A percentile compares a stretch with the other conserved stretches of the same genome.
These are phyloP conservation scores for Tenthredo mesomela DNA, from an alignment of 2,888 invertebrate species.

Conservation along the genomic window DNA sequence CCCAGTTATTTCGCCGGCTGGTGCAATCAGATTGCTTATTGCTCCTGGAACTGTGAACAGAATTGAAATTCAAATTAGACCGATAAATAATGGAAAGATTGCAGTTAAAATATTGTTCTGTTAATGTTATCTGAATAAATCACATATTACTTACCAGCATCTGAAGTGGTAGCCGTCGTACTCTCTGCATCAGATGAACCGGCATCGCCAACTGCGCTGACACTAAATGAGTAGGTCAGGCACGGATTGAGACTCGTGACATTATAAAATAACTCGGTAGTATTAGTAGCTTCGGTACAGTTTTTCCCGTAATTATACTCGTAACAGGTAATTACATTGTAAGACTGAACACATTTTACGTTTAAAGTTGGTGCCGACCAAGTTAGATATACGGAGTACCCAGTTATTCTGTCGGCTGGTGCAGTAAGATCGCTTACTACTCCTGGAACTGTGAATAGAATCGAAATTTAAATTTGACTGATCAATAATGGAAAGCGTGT, in stretches of 20 bases:
- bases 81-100: neutral
- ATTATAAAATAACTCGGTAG: slow-evolving; percentile 55
- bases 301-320: neutral
- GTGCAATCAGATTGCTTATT: neutral
- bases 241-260: slow-evolving; percentile 58
- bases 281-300: slow-evolving; percentile 49
- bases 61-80: neutral
- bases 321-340: slow-evolving; percentile 56
- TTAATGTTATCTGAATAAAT: neutral
- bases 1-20: neutral
- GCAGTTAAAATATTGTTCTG: neutral
- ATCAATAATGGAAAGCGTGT: neutral
- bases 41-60: neutral
- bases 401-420: neutral
- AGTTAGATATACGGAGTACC: slow-evolving; percentile 14
- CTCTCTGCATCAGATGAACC: slow-evolving; percentile 56
- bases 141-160: slow-evolving; percentile 62
- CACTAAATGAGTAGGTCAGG: slow-evolving; percentile 57
- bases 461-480: neutral
- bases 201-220: slow-evolving; percentile 42
- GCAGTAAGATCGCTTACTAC: neutral
- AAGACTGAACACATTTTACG: slow-evolving; percentile 56
- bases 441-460: neutral
- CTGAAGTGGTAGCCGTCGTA: slow-evolving; percentile 60
- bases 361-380: slow-evolving; percentile 39